Evolutionary conservation across 2,113 vertebrate species (phyloP), one percentile per base, ranked within the genome.

Genomic region (Vombatus ursinus): DNA sequence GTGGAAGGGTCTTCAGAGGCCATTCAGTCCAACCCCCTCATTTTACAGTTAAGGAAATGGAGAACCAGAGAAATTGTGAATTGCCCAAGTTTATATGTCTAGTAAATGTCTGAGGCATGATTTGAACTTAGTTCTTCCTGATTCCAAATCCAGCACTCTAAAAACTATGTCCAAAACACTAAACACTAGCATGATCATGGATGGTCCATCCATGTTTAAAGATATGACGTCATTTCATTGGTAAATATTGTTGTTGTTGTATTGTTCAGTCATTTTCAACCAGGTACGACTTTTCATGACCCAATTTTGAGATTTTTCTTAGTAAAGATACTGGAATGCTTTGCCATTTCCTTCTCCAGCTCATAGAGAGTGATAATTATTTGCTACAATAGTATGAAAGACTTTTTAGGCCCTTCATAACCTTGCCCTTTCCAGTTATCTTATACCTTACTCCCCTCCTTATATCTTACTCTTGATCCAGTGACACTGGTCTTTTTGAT

Each of bases 151-250:
- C 31, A 68, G 11, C 3, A 12, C 57, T 31, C 57, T 37, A 68
- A 68, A 31, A 68, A 37, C 57, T 57, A 28, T 57, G 54, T 57
- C 8, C 26, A 28, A 7, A 26, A 57, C 26, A 57, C 52, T 61
- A 2, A 51, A 52, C 92, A 31, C 89, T 48, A 68, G 4, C 24
- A 53, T 93, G n/a, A 89, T 93, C 44, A 94, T 90, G 77, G 50
- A 53, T 93, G 57, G 24, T 53, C 54, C 2, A 92, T 49, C 48
- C 48, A 54, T 93, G 89, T 89, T 96, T 91, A 94, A 92, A 89
- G 96, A 0, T 77, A 8, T n/a, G 11, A 95, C 89, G 0, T 89
- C 93, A 91, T 96, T 96, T 96, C 8, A 77, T 91, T 22, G 92
- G 31, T 23, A 94, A 89, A 23, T 48, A 25, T 54, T 8, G 53